A percentile compares a stretch with the other conserved stretches of the same genome.
These are phyloP conservation scores for Abrostola triplasia DNA, from an alignment of 2,888 invertebrate genomes.

Conservation along the genomic window DNA sequence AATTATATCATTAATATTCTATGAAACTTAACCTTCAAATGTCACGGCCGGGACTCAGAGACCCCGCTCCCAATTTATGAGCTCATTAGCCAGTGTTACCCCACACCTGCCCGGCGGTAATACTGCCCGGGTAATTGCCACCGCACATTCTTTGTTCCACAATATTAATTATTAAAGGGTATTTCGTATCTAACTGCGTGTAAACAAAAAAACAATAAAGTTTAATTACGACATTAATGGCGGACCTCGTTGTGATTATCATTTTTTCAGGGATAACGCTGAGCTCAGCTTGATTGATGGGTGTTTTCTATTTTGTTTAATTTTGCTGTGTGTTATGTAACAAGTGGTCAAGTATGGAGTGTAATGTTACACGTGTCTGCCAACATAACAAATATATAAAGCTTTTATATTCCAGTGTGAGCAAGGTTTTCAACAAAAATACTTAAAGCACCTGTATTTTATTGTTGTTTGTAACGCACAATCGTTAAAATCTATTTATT, in stretches of 20 bases:
- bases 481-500: constrained; percentile 48
- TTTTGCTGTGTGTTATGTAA: constrained; percentile 26
- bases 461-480: constrained; percentile 40
- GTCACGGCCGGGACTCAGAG: constrained; percentile 47
- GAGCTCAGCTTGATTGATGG: constrained; percentile 41
- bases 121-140: constrained; percentile 60
- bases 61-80: constrained; percentile 63
- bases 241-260: constrained; percentile 50
- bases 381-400: not conserved
- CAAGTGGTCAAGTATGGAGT: not conserved
- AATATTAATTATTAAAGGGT: constrained; percentile 70
- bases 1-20: constrained; percentile 38
- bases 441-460: constrained; percentile 31
- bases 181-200: constrained; percentile 54
- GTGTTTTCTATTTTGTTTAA: constrained; percentile 30
- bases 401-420: no score
- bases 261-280: constrained; percentile 48
- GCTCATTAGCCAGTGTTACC: constrained; percentile 62
- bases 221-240: constrained; percentile 62
- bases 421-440: not conserved
- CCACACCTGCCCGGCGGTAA: constrained; percentile 61
- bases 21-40: constrained; percentile 57
- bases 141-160: constrained; percentile 68
- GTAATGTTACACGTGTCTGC: not conserved
- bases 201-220: constrained; percentile 64